Percentiles rank a stretch among this genome's conserved stretches.
Evolutionary conservation across 1,140 invertebrate species (phyloP).

Genomic region (Megalonaias nervosa): DNA sequence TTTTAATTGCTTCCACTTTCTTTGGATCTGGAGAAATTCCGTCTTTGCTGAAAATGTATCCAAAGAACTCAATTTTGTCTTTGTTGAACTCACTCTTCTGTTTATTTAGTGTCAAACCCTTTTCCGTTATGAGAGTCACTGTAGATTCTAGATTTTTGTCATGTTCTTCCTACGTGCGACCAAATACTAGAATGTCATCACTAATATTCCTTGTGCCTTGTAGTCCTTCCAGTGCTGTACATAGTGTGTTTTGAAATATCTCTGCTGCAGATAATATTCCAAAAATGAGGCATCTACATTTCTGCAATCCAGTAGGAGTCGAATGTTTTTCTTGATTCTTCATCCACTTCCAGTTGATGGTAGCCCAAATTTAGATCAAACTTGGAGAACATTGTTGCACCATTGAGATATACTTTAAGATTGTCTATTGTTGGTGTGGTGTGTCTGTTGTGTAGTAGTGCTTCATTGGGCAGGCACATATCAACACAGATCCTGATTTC

Average conservation of each 20-base stretch:
- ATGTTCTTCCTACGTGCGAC: too few species aligned
- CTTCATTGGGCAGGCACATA: conserved; percentile 53
- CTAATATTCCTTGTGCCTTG: too few species aligned
- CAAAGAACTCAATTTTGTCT: too few species aligned
- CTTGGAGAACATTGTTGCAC: conserved; percentile 50
- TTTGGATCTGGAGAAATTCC: too few species aligned
- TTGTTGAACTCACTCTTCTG: conserved; percentile 5
- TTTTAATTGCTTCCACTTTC: neutral
- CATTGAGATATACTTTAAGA: conserved; percentile 51
- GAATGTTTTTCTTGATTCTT: conserved; percentile 48
- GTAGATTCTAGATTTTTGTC: neutral
- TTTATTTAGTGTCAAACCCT: conserved; percentile 9
- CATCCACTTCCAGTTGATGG: conserved; percentile 54
- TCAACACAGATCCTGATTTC: conserved; percentile 61
- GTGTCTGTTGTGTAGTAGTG: conserved; percentile 53
- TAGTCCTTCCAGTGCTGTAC: too few species aligned
- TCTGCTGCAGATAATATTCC: too few species aligned
- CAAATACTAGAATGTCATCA: too few species aligned
- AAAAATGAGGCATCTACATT: neutral
- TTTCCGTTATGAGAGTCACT: neutral
- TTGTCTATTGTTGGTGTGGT: conserved; percentile 57
- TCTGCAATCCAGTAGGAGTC: conserved; percentile 13
- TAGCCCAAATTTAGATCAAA: conserved; percentile 55
- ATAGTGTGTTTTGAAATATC: too few species aligned
- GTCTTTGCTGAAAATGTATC: too few species aligned